Base-by-base conservation (phyloP, 2,113 vertebrate species). In the Xiphophorus hellerii region DNA sequence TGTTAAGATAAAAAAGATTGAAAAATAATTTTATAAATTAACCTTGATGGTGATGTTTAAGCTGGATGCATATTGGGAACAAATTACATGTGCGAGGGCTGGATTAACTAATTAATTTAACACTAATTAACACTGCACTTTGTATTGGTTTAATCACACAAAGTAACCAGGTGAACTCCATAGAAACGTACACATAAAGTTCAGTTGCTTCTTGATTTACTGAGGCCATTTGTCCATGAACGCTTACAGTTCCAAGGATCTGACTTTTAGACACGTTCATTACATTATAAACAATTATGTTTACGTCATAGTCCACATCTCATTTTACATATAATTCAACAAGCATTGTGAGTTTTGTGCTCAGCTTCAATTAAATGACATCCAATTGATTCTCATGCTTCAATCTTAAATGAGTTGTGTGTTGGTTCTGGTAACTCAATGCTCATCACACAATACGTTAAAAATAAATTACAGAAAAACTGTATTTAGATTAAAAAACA, bases 211-310 rank as follows among this genome's bases (percentile, higher is more conserved):
- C 7, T 44, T 3, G 28, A n/a, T 58, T 58, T 12, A 22, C 10
- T 51, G 28, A 31, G n/a, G 31, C 51, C 14, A 63, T 13, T 5
- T 15, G 8, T 28, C 62, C 22, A 44, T 35, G 70, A 58, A 25
- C 25, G 65, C 22, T 12, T 72, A 35, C n/a, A 27, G 28, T 13
- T 12, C 81, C 86, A 93, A 90, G 87, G 87, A 68, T 88, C 85
- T 73, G 89, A 73, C 78, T 90, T 89, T 86, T 71, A 78, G 8
- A 79, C 66, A 85, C 51, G 28, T 8, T 62, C 4, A 54, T 69
- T 14, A 86, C 30, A 69, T 78, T 30, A 60, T 15, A 78, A 15
- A 65, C 25, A 63, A 74, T 5, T 68, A 42, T 78, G 27, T 63
- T 51, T 25, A 58, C 51, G 1, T 1, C 9, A 58, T 58, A n/a